Base-by-base conservation (phyloP, 2,797 vertebrate genomes). In the Acridotheres tristis region DNA sequence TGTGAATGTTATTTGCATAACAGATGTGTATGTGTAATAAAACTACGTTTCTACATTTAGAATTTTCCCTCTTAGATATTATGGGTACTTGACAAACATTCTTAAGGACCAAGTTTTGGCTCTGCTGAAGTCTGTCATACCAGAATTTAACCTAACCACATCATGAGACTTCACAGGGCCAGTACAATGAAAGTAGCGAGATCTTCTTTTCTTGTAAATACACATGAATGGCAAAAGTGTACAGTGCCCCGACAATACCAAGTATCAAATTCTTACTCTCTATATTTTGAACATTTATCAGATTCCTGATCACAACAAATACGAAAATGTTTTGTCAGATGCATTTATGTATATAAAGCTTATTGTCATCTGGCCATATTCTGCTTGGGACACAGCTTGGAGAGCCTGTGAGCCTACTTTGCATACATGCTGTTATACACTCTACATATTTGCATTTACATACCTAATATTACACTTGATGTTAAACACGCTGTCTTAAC, bases 1-100 rank as follows among this genome's bases (percentile, higher is more conserved):
- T 82, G 78, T 93, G 71, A 84, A 57, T 88, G 65, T 93, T 89
- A 87, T 97, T 96, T 97, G 89, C 93, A 69, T 96, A 93, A 73
- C 57, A 83, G 88, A 71, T 88, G 18, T 69, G 71, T 92, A 71
- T 88, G 18, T 69, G 71, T 92, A 87, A 87, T 89, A 66, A 85
- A 85, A 79, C 65, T 71, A 8, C 1, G 6, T 76, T 96, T 17
- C 8, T 65, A n/a, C 4, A 27, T 93, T 93, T 95, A 89, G 80
- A 83, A 77, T 91, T 96, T 88, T 74, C 66, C 89, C 66, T 80
- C 48, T 19, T 47, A 53, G n/a, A 17, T 94, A 72, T 61, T 93
- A 85, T 85, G 74, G 50, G 27, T 81, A 47, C 36, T 86, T 89
- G 67, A 32, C 18, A 17, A 84, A 47, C 16, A 7, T 82, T 67